Evolutionary conservation across 2,888 invertebrate species (phyloP).

Genomic region (Allacma fusca): DNA sequence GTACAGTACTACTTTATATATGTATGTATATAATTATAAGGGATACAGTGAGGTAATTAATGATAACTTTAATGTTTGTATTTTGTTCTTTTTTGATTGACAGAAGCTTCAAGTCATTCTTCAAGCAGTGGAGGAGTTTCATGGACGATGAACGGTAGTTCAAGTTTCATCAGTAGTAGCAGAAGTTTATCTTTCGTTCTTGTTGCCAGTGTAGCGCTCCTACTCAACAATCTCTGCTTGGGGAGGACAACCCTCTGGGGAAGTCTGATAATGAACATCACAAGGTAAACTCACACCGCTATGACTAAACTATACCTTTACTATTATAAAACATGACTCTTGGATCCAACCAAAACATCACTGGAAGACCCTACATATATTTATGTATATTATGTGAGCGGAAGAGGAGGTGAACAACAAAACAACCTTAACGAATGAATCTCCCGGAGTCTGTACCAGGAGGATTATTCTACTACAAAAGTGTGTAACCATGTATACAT

Average conservation of each 20-base stretch:
- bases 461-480: too few species aligned
- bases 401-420: background rate
- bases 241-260: background rate
- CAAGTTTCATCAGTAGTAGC: slow-evolving; percentile 35
- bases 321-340: background rate
- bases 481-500: too few species aligned
- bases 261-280: slow-evolving; percentile 21
- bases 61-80: too few species aligned
- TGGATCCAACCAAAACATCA: background rate
- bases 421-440: background rate
- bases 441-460: too few species aligned
- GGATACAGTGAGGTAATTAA: too few species aligned
- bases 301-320: background rate
- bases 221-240: slow-evolving; percentile 31
- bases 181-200: slow-evolving; percentile 33
- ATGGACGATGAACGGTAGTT: slow-evolving; percentile 35
- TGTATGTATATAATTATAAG: background rate
- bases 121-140: slow-evolving; percentile 46
- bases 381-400: background rate
- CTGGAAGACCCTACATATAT: background rate
- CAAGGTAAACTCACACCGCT: slow-evolving; percentile 24
- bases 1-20: background rate
- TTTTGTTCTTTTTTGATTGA: slow-evolving; percentile 42
- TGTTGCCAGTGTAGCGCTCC: slow-evolving; percentile 30
- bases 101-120: slow-evolving; percentile 53